phyloP scores from a whole-genome alignment of 2,888 invertebrate genomes.

The Phoronis australis region DNA sequence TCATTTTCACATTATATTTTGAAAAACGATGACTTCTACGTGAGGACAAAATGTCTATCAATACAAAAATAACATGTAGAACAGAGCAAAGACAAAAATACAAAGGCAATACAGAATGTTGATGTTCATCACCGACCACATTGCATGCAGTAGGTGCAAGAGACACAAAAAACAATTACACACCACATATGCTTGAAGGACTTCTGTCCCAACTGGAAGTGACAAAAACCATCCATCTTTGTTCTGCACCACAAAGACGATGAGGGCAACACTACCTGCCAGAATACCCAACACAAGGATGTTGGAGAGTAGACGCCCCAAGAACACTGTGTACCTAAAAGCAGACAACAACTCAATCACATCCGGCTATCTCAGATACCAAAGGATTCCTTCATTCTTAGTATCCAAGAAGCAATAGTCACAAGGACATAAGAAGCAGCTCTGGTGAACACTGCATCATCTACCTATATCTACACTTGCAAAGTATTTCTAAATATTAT shows the following conservation, averaged over 20 bases:
- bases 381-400: too few species aligned
- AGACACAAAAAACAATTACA: neutral
- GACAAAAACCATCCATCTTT: conserved; percentile 14
- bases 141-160: too few species aligned
- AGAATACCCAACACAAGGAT: conserved; percentile 17
- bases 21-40: too few species aligned
- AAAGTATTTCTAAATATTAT: neutral
- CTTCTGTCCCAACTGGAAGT: conserved; percentile 15
- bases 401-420: too few species aligned
- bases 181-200: conserved; percentile 27
- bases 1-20: too few species aligned
- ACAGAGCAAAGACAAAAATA: too few species aligned
- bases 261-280: conserved; percentile 32
- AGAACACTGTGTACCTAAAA: conserved; percentile 10
- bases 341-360: neutral
- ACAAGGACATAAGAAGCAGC: too few species aligned
- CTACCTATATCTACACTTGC: conserved; percentile 22
- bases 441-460: conserved; percentile 13
- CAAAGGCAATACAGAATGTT: too few species aligned
- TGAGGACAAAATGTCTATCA: too few species aligned
- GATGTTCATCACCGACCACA: too few species aligned
- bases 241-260: conserved; percentile 24
- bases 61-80: too few species aligned
- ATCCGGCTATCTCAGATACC: too few species aligned
- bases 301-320: conserved; percentile 11